Conservation (phyloP, 2,797 vertebrate genomes). For the Gadopsis marmoratus region DNA sequence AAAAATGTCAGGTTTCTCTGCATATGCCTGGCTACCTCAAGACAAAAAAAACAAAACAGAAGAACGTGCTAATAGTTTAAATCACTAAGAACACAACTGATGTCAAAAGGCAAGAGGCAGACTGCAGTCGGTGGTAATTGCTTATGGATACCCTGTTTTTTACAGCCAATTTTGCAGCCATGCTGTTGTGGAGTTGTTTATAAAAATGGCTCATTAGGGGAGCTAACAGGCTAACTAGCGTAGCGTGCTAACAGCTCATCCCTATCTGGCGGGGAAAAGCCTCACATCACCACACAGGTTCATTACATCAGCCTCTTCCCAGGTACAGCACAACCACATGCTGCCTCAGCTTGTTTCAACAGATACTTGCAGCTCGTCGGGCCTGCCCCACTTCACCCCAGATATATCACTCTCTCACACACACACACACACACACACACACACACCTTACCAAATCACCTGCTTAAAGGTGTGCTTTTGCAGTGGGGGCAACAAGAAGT, state of each 20-base stretch:
- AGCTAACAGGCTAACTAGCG: slow-evolving; percentile 55
- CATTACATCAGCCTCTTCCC: slow-evolving; percentile 66
- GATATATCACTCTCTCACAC: slow-evolving; percentile 37
- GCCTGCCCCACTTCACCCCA: slow-evolving; percentile 50
- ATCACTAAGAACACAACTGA: slow-evolving; percentile 7
- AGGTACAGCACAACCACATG: slow-evolving; percentile 46
- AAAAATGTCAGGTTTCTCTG: not conserved
- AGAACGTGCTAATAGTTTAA: not conserved
- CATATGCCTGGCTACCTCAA: not conserved
- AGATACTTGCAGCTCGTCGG: slow-evolving; percentile 56
- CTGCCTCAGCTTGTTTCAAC: slow-evolving; percentile 66
- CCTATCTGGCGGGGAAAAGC: slow-evolving; percentile 32
- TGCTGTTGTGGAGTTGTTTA: slow-evolving; percentile 20
- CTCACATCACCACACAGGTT: slow-evolving; percentile 53
- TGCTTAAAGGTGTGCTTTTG: slow-evolving; percentile 30
- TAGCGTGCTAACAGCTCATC: slow-evolving; percentile 54
- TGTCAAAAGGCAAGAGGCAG: not conserved
- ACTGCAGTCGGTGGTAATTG: slow-evolving; percentile 13
- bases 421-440: slow-evolving; percentile 2
- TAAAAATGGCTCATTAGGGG: slow-evolving; percentile 58
- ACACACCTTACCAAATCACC: slow-evolving; percentile 20
- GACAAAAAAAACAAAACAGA: not conserved
- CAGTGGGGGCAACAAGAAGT: slow-evolving; percentile 23
- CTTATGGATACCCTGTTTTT: slow-evolving; percentile 37
- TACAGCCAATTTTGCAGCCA: slow-evolving; percentile 22